These are phyloP conservation scores for Silurus meridionalis DNA, from an alignment of 2,113 vertebrate genomes.

Conservation along the genomic window DNA sequence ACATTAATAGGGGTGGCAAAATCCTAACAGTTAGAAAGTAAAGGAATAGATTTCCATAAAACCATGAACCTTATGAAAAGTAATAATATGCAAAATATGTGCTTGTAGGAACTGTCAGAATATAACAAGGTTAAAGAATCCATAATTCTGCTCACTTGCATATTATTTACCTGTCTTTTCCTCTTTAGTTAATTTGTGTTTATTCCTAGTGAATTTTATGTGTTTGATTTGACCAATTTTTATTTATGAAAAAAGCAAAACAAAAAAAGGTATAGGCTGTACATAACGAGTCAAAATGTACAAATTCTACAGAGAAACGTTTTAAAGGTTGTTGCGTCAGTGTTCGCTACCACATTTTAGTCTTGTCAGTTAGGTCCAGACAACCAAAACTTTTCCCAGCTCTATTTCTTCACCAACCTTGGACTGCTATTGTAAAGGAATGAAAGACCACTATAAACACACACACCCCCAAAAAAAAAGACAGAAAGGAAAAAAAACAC, in stretches of 20 bases:
- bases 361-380: background rate
- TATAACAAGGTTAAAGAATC: background rate
- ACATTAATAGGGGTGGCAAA: background rate
- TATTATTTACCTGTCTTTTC: background rate
- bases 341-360: background rate
- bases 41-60: background rate
- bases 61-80: too few species aligned
- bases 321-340: background rate
- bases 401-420: background rate
- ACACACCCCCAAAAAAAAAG: constrained; percentile 39
- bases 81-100: background rate
- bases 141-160: background rate
- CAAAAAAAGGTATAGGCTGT: background rate
- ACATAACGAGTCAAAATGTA: background rate
- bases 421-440: background rate
- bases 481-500: constrained; percentile 40
- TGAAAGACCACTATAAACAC: constrained; percentile 1
- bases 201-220: background rate
- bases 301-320: background rate
- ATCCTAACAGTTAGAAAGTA: background rate
- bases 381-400: background rate
- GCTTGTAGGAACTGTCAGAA: background rate
- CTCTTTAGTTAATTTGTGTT: background rate
- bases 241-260: too few species aligned
- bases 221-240: background rate